phyloP scores from a whole-genome alignment of 1,140 invertebrate species.

The Drusus annulatus region DNA sequence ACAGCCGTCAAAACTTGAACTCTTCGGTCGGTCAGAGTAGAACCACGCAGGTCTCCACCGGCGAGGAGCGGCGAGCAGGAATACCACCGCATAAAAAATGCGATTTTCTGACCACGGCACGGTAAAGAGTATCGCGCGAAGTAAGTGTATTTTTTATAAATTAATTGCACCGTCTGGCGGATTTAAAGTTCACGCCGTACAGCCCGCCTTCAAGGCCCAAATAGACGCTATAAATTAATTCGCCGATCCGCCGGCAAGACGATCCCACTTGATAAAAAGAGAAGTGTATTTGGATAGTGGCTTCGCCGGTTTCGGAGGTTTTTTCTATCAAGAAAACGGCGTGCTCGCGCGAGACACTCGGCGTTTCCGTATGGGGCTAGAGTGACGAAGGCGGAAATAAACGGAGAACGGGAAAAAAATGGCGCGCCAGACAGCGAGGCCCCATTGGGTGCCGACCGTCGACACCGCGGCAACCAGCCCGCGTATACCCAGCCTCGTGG shows the following conservation, averaged over 20 bases:
- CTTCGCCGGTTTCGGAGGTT: constrained; percentile 2
- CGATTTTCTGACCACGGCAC: background rate
- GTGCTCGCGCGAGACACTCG: background rate
- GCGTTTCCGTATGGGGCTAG: constrained; percentile 22
- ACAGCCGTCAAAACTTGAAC: constrained; percentile 42
- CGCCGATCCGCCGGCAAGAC: constrained; percentile 11
- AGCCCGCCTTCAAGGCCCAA: constrained; percentile 30
- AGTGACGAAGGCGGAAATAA: constrained; percentile 42
- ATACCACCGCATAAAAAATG: background rate
- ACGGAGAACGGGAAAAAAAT: constrained; percentile 40
- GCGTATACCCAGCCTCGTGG: background rate
- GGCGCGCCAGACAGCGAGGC: constrained; percentile 43
- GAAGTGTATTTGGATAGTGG: constrained; percentile 12
- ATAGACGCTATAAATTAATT: constrained; percentile 24
- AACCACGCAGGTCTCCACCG: background rate
- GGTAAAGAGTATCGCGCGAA: background rate
- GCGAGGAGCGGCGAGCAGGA: background rate
- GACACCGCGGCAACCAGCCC: background rate
- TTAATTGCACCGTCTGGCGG: constrained; percentile 17
- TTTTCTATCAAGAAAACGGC: constrained; percentile 11
- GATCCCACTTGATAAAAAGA: constrained; percentile 17
- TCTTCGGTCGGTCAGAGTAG: constrained; percentile 24
- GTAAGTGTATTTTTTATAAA: constrained; percentile 5
- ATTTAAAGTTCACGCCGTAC: constrained; percentile 2
- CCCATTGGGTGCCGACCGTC: constrained; percentile 21